These are phyloP conservation scores for Agrotis clavis DNA, from an alignment of 2,888 invertebrate genomes.

Conservation along the genomic window DNA sequence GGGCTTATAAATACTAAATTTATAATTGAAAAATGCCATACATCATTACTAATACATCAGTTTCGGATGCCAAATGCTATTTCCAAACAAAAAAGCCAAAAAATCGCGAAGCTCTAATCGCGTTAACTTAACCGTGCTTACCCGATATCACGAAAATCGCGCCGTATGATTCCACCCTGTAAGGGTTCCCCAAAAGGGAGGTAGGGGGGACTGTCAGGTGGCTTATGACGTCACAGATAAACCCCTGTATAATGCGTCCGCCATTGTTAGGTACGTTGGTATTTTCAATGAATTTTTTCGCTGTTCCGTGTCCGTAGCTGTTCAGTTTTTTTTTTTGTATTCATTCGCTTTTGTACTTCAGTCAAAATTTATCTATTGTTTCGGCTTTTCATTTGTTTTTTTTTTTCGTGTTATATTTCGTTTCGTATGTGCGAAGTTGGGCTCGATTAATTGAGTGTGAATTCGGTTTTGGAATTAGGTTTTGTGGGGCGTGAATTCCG, in stretches of 20 bases:
- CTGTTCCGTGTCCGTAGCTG: slow-evolving; percentile 21
- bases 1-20: not conserved
- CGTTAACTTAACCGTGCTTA: not conserved
- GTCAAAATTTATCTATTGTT: slow-evolving; percentile 51
- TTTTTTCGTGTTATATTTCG: slow-evolving; percentile 12
- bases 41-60: slow-evolving; percentile 22
- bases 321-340: slow-evolving; percentile 10
- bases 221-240: slow-evolving; percentile 73
- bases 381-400: slow-evolving; percentile 14
- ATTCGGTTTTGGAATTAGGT: slow-evolving; percentile 15
- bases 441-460: slow-evolving; percentile 26
- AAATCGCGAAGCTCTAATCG: not conserved
- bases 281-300: slow-evolving; percentile 60
- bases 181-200: slow-evolving; percentile 27
- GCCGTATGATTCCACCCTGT: slow-evolving; percentile 13
- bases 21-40: slow-evolving; percentile 37
- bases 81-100: not conserved
- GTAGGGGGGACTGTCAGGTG: slow-evolving; percentile 63
- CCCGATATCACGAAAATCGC: not conserved
- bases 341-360: slow-evolving; percentile 37
- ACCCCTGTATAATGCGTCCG: slow-evolving; percentile 61
- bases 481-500: slow-evolving; percentile 6
- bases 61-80: not conserved
- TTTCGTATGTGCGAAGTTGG: slow-evolving; percentile 34
- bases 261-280: slow-evolving; percentile 56